These are phyloP conservation scores for Dromius quadrimaculatus DNA, from an alignment of 2,888 invertebrate species.

Conservation along the genomic window DNA sequence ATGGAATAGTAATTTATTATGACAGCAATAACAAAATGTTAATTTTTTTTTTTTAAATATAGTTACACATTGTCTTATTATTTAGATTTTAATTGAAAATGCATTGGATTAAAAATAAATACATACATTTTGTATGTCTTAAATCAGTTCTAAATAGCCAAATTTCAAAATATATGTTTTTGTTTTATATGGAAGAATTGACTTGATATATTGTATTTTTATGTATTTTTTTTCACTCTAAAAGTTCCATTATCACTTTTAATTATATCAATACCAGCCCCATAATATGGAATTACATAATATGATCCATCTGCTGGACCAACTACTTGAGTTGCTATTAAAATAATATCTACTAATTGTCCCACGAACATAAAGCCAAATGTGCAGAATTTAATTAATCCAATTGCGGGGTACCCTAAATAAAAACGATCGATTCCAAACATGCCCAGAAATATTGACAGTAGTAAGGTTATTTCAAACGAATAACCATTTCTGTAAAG, in stretches of 20 bases:
- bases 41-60: no score
- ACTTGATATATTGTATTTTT: constrained; percentile 69
- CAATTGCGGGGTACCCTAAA: constrained; percentile 97
- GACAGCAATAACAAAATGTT: no score
- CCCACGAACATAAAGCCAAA: constrained; percentile 97
- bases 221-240: constrained; percentile 83
- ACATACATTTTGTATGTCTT: no score
- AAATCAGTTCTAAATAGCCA: no score
- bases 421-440: constrained; percentile 98
- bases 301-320: constrained; percentile 95
- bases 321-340: constrained; percentile 95
- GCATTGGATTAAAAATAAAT: no score
- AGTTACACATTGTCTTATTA: no score
- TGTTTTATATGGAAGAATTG: no score
- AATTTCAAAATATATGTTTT: no score
- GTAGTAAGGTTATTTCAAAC: constrained; percentile 89
- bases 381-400: constrained; percentile 94
- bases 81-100: no score
- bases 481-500: constrained; percentile 89
- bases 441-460: constrained; percentile 98
- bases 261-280: constrained; percentile 86
- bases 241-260: constrained; percentile 88
- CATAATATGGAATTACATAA: constrained; percentile 93
- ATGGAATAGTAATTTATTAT: no score
- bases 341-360: constrained; percentile 93